phyloP scores from a whole-genome alignment of 2,888 invertebrate genomes.

The Balanococcus diminutus region DNA sequence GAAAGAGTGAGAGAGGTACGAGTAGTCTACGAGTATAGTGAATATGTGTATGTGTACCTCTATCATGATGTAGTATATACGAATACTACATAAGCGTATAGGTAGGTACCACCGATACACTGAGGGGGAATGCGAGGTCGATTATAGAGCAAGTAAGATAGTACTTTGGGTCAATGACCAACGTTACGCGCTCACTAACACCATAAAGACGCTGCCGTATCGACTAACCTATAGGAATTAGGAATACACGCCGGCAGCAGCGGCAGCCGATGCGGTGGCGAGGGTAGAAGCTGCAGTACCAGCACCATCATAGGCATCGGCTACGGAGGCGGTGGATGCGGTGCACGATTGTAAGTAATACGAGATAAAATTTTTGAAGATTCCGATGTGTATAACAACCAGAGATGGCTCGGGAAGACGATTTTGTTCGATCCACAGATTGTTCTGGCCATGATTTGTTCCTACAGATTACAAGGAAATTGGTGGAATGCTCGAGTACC shows the following conservation, averaged over 20 bases:
- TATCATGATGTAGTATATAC: not conserved
- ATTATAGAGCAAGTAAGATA: constrained; percentile 55
- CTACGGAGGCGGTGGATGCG: not conserved
- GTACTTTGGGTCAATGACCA: constrained; percentile 53
- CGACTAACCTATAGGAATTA: constrained; percentile 13
- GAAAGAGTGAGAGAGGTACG: not conserved
- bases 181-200: constrained; percentile 12
- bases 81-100: not conserved
- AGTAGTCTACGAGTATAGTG: not conserved
- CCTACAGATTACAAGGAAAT: not conserved
- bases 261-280: not conserved
- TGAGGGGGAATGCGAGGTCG: constrained; percentile 43
- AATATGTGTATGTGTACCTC: not conserved
- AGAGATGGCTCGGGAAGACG: not conserved
- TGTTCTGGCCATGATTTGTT: not conserved
- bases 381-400: not conserved
- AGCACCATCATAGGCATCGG: not conserved
- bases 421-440: not conserved
- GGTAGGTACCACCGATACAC: not conserved
- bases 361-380: constrained; percentile 5
- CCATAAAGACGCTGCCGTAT: constrained; percentile 10
- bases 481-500: not conserved
- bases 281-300: not conserved
- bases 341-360: not conserved
- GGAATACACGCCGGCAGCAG: not conserved